Percentiles rank a stretch among this genome's conserved stretches.
Conservation (phyloP, 1,140 invertebrate genomes). For the Penaeus indicus region DNA sequence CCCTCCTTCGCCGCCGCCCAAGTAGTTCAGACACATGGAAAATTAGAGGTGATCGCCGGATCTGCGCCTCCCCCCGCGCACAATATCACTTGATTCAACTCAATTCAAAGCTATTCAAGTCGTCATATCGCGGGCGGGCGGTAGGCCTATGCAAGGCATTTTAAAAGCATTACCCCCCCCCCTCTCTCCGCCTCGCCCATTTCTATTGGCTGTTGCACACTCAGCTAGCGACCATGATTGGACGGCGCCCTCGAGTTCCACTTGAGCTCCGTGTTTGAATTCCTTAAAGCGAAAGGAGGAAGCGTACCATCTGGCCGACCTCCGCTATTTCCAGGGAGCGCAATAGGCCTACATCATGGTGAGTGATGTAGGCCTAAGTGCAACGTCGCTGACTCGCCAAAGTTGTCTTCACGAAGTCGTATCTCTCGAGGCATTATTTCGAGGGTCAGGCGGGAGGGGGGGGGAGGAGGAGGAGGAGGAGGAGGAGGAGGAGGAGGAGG, state of each 20-base stretch:
- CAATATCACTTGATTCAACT: too few species aligned
- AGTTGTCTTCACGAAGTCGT: conserved; percentile 33
- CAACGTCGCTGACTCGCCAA: conserved; percentile 38
- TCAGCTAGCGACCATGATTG: too few species aligned
- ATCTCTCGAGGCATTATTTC: conserved; percentile 4
- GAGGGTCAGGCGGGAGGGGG: background rate
- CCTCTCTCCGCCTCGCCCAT: background rate
- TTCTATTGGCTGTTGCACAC: conserved; percentile 23
- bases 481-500: conserved; percentile 23
- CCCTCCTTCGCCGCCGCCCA: too few species aligned
- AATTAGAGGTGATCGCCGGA: too few species aligned
- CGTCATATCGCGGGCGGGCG: too few species aligned
- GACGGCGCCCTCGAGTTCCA: too few species aligned
- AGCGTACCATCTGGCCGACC: conserved; percentile 1
- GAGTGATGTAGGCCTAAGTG: conserved; percentile 44
- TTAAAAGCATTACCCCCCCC: background rate
- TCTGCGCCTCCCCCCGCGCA: too few species aligned
- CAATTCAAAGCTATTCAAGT: too few species aligned
- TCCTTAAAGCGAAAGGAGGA: too few species aligned
- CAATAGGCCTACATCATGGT: conserved; percentile 40
- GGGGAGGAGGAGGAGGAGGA: conserved; percentile 21
- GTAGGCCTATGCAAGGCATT: background rate
- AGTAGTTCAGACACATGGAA: too few species aligned
- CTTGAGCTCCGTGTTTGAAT: too few species aligned
- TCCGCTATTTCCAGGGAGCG: conserved; percentile 26